phyloP scores from a whole-genome alignment of 2,797 vertebrate species.

The Fratercula arctica region DNA sequence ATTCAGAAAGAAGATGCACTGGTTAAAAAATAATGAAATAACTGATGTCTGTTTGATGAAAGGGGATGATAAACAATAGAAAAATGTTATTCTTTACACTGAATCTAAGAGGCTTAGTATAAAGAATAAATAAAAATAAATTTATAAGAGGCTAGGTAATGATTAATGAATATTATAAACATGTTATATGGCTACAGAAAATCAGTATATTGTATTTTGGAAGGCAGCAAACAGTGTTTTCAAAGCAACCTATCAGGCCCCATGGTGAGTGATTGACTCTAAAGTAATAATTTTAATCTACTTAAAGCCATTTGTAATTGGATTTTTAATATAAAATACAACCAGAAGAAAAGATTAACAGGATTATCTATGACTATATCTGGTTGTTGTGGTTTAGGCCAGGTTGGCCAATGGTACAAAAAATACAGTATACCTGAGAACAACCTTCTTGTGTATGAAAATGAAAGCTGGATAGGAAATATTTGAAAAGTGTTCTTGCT shows the following conservation, averaged over 20 bases:
- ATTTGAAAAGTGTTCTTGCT: not conserved
- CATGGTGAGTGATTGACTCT: not conserved
- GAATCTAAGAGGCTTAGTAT: not conserved
- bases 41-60: not conserved
- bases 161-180: not conserved
- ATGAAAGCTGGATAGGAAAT: not conserved
- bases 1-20: not conserved
- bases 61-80: not conserved
- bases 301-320: constrained; percentile 1
- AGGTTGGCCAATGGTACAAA: not conserved
- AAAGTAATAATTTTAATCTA: not conserved
- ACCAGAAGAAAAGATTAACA: not conserved
- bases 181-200: not conserved
- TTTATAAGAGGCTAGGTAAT: not conserved
- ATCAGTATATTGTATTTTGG: not conserved
- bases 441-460: not conserved
- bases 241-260: not conserved
- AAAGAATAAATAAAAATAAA: not conserved
- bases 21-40: not conserved
- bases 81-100: not conserved
- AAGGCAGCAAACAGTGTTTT: not conserved
- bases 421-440: not conserved
- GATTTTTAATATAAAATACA: not conserved
- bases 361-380: not conserved
- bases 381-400: not conserved